Conservation (phyloP, 2,797 vertebrate genomes). For the Typhlichthys eigenmanni region DNA sequence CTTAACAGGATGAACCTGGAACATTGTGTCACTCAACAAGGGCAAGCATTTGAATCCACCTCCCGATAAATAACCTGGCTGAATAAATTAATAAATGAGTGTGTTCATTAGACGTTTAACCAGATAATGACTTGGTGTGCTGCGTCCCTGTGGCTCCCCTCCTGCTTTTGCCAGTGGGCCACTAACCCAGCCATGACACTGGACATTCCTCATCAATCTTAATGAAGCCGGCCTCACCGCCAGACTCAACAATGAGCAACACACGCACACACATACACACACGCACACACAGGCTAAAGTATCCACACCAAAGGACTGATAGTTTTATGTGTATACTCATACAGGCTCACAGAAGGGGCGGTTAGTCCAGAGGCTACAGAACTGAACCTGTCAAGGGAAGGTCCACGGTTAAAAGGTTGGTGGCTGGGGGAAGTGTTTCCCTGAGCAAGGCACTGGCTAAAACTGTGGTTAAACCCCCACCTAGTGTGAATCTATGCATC, state of each 20-base stretch:
- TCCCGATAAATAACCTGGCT: slow-evolving; percentile 73
- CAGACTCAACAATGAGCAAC: slow-evolving; percentile 65
- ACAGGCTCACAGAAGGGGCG: not conserved
- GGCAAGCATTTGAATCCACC: slow-evolving; percentile 57
- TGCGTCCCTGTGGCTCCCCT: slow-evolving; percentile 45
- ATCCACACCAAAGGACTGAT: not conserved
- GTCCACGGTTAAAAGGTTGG: too few relatives aligned
- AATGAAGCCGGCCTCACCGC: slow-evolving; percentile 68
- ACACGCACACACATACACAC: slow-evolving; percentile 20
- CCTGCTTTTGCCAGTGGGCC: slow-evolving; percentile 57
- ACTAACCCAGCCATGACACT: slow-evolving; percentile 75
- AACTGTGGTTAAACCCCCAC: too few relatives aligned
- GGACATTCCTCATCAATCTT: slow-evolving; percentile 73
- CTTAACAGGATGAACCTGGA: slow-evolving; percentile 47
- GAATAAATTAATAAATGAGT: slow-evolving; percentile 74
- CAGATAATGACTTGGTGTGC: slow-evolving; percentile 68
- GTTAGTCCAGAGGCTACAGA: too few relatives aligned
- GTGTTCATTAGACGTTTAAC: slow-evolving; percentile 74
- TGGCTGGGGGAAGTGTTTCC: too few relatives aligned
- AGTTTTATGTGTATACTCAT: slow-evolving; percentile 11
- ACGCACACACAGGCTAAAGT: slow-evolving; percentile 4
- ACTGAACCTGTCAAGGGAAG: too few relatives aligned
- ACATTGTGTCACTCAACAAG: slow-evolving; percentile 51
- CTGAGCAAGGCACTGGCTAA: too few relatives aligned
- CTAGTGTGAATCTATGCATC: too few relatives aligned